Base-by-base conservation (phyloP, 2,888 invertebrate genomes). In the Xiphydria camelus region DNA sequence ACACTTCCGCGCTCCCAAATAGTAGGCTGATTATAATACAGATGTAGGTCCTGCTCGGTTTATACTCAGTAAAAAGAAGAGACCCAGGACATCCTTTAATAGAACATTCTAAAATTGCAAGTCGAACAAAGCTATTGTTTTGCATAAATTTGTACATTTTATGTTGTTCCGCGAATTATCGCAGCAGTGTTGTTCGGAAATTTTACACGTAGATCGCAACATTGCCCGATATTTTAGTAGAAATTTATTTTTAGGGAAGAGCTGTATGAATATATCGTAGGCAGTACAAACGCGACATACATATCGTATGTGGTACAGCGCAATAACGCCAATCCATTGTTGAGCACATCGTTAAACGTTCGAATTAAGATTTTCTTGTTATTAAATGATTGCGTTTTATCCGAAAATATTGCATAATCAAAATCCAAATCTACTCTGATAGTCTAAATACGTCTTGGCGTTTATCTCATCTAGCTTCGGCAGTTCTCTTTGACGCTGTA, bases 221-320 rank as follows among this genome's bases (percentile, higher is more conserved):
- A 14, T 14, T 15, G 5, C 29, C 9, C 15, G 15, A 29, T 29
- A 10, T 14, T 29, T 2, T 15, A 12, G 15, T 29, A 29, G 29
- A 29, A 29, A 29, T 29, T 12, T 29, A 29, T 29, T 29, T 29
- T 29, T 29, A 29, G 29, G n/a, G n/a, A n/a, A 29, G 12, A 14
- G 29, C 7, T 29, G 15, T 29, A 29, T n/a, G 12, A 29, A 29
- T 12, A 14, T 26, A 26, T 12, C 29, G 5, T 29, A 29, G 5
- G 6, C 15, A 12, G 2, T 29, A 29, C 6, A 10, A 9, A 2
- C 15, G 6, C 15, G 14, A 2, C 15, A 29, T 6, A 10, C 5
- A 2, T 29, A 10, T 14, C 3, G 12, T 29, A 14, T 29, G 14
- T 12, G 29, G 15, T 4, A 29, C 9, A 15, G 29, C 12, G 29